A percentile compares a stretch with the other conserved stretches of the same genome.
phyloP scores from a whole-genome alignment of 2,113 vertebrate genomes.

The Atherinomorus stipes region DNA sequence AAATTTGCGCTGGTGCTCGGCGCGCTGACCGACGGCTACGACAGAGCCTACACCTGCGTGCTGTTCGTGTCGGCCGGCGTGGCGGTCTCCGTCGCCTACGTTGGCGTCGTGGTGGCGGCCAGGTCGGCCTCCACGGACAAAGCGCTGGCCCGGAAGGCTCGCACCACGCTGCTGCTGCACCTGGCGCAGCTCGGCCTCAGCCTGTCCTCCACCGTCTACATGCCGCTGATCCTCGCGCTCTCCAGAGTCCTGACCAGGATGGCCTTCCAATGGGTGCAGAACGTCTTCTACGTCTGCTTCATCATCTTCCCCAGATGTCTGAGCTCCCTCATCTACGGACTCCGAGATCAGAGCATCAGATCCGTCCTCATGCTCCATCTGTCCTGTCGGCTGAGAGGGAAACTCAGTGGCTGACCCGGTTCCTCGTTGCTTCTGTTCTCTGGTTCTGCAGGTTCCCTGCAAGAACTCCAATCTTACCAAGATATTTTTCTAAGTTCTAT shows the following conservation, averaged over 20 bases:
- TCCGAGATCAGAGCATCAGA: constrained; percentile 38
- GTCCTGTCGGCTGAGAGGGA: constrained; percentile 8
- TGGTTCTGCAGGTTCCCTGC: too few relatives aligned
- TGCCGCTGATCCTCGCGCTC: not conserved
- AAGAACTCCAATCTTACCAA: too few relatives aligned
- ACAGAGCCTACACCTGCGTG: not conserved
- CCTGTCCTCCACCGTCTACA: constrained; percentile 34
- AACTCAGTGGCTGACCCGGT: too few relatives aligned
- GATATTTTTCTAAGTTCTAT: too few relatives aligned
- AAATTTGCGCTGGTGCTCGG: not conserved
- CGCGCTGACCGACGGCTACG: too few relatives aligned
- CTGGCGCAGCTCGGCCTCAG: constrained; percentile 64
- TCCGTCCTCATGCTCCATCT: constrained; percentile 30
- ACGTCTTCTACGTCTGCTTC: constrained; percentile 26
- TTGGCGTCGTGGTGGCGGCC: constrained; percentile 60
- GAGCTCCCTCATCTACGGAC: constrained; percentile 14
- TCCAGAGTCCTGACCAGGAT: not conserved
- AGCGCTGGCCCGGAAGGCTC: constrained; percentile 60
- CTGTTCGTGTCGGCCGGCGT: constrained; percentile 15
- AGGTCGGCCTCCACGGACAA: constrained; percentile 60
- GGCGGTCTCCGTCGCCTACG: constrained; percentile 48
- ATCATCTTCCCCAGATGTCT: constrained; percentile 16
- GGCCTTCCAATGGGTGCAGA: not conserved
- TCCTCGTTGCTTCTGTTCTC: too few relatives aligned
- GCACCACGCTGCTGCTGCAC: constrained; percentile 62